Evolutionary conservation across 2,113 vertebrate species (phyloP), one percentile per base, ranked within the genome.

Genomic region (Hemibagrus wyckioides): DNA sequence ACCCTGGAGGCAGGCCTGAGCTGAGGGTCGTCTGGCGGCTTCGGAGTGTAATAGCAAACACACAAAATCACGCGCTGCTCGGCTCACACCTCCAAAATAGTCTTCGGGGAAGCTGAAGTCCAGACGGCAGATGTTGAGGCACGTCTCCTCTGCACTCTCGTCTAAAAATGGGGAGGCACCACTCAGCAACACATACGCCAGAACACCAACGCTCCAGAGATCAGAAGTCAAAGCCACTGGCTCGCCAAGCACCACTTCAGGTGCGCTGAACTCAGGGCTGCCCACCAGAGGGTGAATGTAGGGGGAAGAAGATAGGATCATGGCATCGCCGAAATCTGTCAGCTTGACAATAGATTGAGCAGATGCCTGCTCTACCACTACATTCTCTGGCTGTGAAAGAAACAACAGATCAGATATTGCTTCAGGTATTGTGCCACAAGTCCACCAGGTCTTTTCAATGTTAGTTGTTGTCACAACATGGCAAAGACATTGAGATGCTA

Each of bases 91-190:
- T 89, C 94, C 94, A 92, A 99, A 99, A 94, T 99, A 99, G 92
- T 99, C 97, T 90, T 96, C 96, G 89, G 98, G 98, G 95, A 99
- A 99, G 93, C 98, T 99, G 95, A 98, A 99, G 96, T 99, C 98
- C 92, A 98, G 94, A 85, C 96, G 96, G 95, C 98, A 99, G 96
- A 99, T 99, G 94, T 99, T 99, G 89, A 99, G 96, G 94, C 98
- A 99, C 83, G 98, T 99, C 95, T 99, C 98, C 92, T 99, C 98
- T n/a, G 97, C 93, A 0, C 98, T 99, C 95, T 99, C 98, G 25
- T 99, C 98, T 84, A 99, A 96, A 94, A 99, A 99, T 91, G 98
- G 98, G 88, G 98, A 99, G 90, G 99, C 98, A 7, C 98, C 98
- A 85, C 98, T 99, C 91, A 99, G 96, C 95, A 99, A 96, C 91